Percentiles rank a stretch among this genome's conserved stretches.
Evolutionary conservation across 2,797 vertebrate genomes (phyloP).

Genomic region (Xiphophorus birchmanni): DNA sequence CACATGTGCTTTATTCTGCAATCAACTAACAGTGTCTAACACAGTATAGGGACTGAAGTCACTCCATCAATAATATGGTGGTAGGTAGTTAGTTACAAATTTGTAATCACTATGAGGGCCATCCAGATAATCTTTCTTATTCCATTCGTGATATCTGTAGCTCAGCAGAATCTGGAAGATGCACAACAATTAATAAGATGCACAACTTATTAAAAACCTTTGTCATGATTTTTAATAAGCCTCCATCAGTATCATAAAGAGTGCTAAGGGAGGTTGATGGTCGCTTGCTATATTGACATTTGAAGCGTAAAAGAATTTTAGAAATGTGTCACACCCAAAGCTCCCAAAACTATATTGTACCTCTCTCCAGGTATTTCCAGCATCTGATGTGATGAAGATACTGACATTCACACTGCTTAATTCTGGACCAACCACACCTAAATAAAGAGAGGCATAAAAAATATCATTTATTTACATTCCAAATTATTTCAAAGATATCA

Average conservation of each 20-base stretch:
- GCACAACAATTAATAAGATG: background rate
- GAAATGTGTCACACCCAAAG: background rate
- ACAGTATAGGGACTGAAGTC: background rate
- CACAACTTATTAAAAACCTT: background rate
- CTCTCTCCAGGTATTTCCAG: constrained; percentile 94
- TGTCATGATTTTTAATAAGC: background rate
- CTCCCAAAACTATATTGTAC: constrained; percentile 67
- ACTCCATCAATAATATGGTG: background rate
- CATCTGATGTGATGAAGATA: constrained; percentile 94
- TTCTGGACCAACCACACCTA: constrained; percentile 90
- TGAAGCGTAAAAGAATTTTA: background rate
- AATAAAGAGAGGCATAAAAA: constrained; percentile 10
- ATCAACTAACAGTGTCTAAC: background rate
- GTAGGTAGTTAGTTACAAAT: background rate
- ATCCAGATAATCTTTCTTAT: background rate
- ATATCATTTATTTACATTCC: background rate
- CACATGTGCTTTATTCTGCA: no score
- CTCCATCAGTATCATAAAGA: background rate
- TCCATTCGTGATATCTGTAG: background rate
- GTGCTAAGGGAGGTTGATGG: background rate
- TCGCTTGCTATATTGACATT: background rate
- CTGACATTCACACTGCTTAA: constrained; percentile 88
- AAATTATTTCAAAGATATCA: constrained; percentile 21
- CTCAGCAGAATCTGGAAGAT: background rate
- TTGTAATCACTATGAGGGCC: background rate